A percentile compares a stretch with the other conserved stretches of the same genome.
phyloP scores from a whole-genome alignment of 2,113 vertebrate genomes.

The Mustela nigripes region DNA sequence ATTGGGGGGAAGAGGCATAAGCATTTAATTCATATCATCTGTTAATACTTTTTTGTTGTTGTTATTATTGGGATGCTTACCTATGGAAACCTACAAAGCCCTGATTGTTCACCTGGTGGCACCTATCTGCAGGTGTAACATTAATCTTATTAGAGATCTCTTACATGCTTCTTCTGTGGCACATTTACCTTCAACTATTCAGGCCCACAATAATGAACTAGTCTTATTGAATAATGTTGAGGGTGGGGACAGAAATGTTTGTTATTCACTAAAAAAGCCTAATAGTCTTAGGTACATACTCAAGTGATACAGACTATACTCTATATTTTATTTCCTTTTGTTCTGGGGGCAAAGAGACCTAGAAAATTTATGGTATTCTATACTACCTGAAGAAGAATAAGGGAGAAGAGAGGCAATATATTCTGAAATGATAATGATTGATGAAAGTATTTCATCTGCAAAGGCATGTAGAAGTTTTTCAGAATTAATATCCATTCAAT shows the following conservation, averaged over 20 bases:
- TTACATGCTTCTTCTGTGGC: neutral
- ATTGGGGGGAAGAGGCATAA: neutral
- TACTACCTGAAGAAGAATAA: neutral
- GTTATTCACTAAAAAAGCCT: neutral
- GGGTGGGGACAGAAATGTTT: neutral
- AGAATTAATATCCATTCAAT: slow-evolving; percentile 26
- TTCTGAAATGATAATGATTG: slow-evolving; percentile 39
- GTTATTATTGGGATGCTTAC: neutral
- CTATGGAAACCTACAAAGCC: neutral
- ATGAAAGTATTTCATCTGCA: neutral
- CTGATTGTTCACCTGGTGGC: neutral
- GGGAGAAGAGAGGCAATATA: neutral
- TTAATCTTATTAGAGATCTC: neutral
- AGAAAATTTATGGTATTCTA: neutral
- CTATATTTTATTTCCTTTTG: neutral
- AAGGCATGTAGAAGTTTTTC: neutral
- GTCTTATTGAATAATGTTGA: neutral
- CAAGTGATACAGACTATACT: neutral
- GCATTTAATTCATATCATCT: neutral
- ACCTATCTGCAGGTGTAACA: neutral
- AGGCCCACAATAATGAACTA: neutral
- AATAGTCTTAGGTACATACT: neutral
- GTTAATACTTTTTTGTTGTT: neutral
- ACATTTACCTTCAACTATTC: neutral
- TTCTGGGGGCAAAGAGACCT: neutral